Base-by-base conservation (phyloP, 2,888 invertebrate species). In the Torymus aiolomorphi region DNA sequence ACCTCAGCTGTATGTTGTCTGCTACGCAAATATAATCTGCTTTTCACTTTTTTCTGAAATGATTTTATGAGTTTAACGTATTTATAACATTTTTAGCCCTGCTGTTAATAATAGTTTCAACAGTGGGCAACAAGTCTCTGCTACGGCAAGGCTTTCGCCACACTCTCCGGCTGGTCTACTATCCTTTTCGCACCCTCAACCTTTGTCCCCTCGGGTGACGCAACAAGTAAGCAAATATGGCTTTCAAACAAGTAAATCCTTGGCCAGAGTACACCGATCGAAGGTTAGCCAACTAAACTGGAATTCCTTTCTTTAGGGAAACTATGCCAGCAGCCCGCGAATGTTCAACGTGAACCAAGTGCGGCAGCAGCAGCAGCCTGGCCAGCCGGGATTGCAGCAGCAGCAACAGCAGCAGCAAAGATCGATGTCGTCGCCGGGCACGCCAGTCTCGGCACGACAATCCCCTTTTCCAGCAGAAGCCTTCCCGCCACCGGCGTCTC, bases 381-480 rank as follows among this genome's bases (percentile, higher is more conserved):
- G 85, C 14, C 91, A 83, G 85, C 91, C 90, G 49, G 83, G 84
- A 20, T 74, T 83, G 69, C 91, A 91, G 87, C 90, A 90, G 82
- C 91, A 91, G 84, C 86, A 88, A 83, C 91, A 89, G 86, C 93
- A 90, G 86, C 91, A 83, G 85, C 95, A 97, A 90, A 96, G 97
- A 91, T 96, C 97, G 51, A 96, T 97, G 96, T 93, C 97, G 87
- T 90, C 90, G 66, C 90, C 90, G 18, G 91, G 92, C 80, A 91
- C 90, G 78, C 89, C 91, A 24, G 90, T 91, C 83, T 91, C 91
- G 83, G 91, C 92, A 72, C 91, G 93, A 84, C 93, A 93, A 86
- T 92, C 92, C 62, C 92, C 93, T 42, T 93, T 92, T 86, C 91
- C 92, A 59, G 91, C 91, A 67, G 92, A 91, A 86, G 88, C 91